Percentiles rank a stretch among this genome's conserved stretches.
Evolutionary conservation across 1,140 invertebrate genomes (phyloP).

Genomic region (Drosophila bifasciata): DNA sequence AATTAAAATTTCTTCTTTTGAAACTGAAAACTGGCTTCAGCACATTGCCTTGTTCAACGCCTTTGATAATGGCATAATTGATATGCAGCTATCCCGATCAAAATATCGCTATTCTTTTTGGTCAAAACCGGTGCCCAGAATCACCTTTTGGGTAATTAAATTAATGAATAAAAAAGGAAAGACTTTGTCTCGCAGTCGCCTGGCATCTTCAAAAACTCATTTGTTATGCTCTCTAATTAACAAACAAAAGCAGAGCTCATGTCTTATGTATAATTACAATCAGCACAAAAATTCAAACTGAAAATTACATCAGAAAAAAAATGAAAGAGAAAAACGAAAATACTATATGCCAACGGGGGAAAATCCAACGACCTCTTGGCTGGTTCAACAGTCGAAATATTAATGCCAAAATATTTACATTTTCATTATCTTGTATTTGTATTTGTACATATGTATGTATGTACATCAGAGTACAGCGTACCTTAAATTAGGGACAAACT

Average conservation of each 20-base stretch:
- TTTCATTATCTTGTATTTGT: too few relatives aligned
- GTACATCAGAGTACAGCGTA: too few relatives aligned
- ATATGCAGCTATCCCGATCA: slow-evolving; percentile 23
- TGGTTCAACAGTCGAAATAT: slow-evolving; percentile 30
- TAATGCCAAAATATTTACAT: not conserved
- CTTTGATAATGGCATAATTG: slow-evolving; percentile 42
- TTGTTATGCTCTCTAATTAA: slow-evolving; percentile 56
- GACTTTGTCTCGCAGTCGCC: not conserved
- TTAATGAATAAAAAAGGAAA: slow-evolving; percentile 27
- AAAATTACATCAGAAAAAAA: slow-evolving; percentile 60
- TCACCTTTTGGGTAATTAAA: slow-evolving; percentile 27
- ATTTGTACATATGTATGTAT: too few relatives aligned
- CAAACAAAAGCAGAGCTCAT: slow-evolving; percentile 41
- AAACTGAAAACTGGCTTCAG: slow-evolving; percentile 20
- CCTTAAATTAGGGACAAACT: too few relatives aligned
- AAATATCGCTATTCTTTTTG: slow-evolving; percentile 30
- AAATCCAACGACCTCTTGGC: slow-evolving; percentile 49
- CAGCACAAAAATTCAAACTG: slow-evolving; percentile 25
- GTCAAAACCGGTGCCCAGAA: slow-evolving; percentile 40
- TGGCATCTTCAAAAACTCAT: slow-evolving; percentile 33
- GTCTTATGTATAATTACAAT: slow-evolving; percentile 51
- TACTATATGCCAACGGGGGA: too few relatives aligned
- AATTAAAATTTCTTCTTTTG: slow-evolving; percentile 32
- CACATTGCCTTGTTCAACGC: slow-evolving; percentile 44
- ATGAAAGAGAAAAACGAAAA: slow-evolving; percentile 11